A percentile compares a stretch with the other conserved stretches of the same genome.
These are phyloP conservation scores for Serranus cabrilla DNA, from an alignment of 2,797 vertebrate genomes.

Conservation along the genomic window DNA sequence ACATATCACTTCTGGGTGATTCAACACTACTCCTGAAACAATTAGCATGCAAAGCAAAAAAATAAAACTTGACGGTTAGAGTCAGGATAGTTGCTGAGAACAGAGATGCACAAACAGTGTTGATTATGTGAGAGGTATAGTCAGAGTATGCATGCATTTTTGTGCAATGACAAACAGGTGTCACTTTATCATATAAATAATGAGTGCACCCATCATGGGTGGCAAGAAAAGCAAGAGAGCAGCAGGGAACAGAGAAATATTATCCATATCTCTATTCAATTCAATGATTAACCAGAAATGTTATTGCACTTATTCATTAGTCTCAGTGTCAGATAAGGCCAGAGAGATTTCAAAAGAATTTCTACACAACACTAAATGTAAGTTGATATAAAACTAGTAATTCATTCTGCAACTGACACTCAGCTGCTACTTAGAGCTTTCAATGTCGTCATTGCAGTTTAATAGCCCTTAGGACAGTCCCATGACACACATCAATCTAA, in stretches of 20 bases:
- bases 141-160: neutral
- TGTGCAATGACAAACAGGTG: neutral
- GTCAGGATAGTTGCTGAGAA: too few relatives aligned
- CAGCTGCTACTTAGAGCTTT: neutral
- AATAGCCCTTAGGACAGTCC: neutral
- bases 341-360: neutral
- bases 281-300: constrained; percentile 19
- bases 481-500: neutral
- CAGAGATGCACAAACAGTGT: too few relatives aligned
- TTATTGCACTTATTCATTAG: neutral
- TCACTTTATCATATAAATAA: neutral
- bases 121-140: neutral
- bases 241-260: neutral
- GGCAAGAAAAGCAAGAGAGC: neutral
- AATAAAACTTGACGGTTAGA: neutral
- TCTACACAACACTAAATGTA: neutral
- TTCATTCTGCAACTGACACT: neutral
- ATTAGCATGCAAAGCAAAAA: neutral
- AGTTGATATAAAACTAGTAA: neutral
- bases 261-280: neutral
- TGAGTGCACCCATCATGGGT: neutral
- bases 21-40: neutral
- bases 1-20: neutral
- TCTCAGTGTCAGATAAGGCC: neutral
- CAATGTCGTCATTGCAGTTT: neutral